Base-by-base conservation (phyloP, 2,113 vertebrate species). In the Sitta europaea region DNA sequence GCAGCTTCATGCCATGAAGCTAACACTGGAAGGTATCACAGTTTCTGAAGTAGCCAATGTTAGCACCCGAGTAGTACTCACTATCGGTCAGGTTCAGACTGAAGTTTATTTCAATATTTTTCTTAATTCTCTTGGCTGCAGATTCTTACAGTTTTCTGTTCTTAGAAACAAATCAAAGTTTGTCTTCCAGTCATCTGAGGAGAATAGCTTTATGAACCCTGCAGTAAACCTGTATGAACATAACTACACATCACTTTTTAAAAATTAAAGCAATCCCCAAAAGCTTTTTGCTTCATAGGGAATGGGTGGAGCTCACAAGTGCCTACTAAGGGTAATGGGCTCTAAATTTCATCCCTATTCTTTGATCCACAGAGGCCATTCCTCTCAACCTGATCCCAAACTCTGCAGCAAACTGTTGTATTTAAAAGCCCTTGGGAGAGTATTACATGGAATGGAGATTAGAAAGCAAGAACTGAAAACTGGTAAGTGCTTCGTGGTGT, bases 401-500 rank as follows among this genome's bases (percentile, higher is more conserved):
- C 47, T 80, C 85, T 67, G 55, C 2, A 4, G 82, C 72, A 90
- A 93, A 94, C 51, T 33, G 48, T 42, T 95, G 67, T 86, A 77
- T 67, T 92, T 86, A 79, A 89, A 94, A 91, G 50, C 74, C 48
- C 80, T 85, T 78, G 67, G 86, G 96, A 94, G 17, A 45, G 29
- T 27, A 82, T 89, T 92, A 68, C 62, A 94, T 65, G 62, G 68
- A 95, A 94, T 35, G 65, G 27, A 94, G 61, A 95, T 61, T 33
- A 95, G 54, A 93, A 95, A 95, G 67, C 67, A 90, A 91, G 81
- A 94, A 84, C 83, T 65, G 86, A 95, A 96, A 89, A 82, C 38
- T 54, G 89, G 71, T 59, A 71, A 82, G 63, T 87, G 57, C 65
- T 85, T 94, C 15, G 0, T 63, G 80, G 19, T 91, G 73, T 88